Conservation (phyloP, 1,140 invertebrate genomes). For the Drosophila ercepeae region DNA sequence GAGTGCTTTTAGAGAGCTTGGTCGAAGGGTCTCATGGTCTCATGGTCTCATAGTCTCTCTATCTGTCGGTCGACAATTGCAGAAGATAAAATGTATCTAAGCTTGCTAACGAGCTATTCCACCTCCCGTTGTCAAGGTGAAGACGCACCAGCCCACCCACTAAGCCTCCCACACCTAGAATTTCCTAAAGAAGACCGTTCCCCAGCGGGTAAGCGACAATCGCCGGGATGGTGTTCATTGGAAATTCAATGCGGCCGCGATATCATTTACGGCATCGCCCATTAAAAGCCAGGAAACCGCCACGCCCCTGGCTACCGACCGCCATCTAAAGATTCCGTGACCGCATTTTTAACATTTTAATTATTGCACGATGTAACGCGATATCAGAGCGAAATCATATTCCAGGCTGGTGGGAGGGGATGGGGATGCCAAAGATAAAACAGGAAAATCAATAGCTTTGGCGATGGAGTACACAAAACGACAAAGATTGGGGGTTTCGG, state of each 20-base stretch:
- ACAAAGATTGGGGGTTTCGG: neutral
- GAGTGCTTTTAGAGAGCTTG: conserved; percentile 5
- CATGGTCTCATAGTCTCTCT: too few species aligned
- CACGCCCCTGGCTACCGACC: neutral
- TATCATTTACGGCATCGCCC: conserved; percentile 61
- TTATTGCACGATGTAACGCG: conserved; percentile 45
- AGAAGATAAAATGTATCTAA: conserved; percentile 46
- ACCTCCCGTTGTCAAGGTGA: conserved; percentile 44
- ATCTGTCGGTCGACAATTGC: conserved; percentile 35
- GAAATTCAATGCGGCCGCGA: conserved; percentile 64
- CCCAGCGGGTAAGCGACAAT: neutral
- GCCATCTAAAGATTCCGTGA: conserved; percentile 28
- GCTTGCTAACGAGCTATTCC: conserved; percentile 36
- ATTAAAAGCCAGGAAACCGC: conserved; percentile 39
- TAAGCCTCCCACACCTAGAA: neutral
- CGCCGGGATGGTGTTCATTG: conserved; percentile 40
- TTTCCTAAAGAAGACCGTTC: neutral
- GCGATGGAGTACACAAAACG: neutral
- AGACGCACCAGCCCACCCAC: conserved; percentile 4
- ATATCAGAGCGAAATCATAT: conserved; percentile 39
- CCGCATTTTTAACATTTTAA: conserved; percentile 59
- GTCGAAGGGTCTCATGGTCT: neutral
- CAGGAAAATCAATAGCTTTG: conserved; percentile 32
- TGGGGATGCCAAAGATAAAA: conserved; percentile 3
- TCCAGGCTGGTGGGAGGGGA: conserved; percentile 9